These are phyloP conservation scores for Rhinoderma darwinii DNA, from an alignment of 2,113 vertebrate genomes.

Conservation along the genomic window DNA sequence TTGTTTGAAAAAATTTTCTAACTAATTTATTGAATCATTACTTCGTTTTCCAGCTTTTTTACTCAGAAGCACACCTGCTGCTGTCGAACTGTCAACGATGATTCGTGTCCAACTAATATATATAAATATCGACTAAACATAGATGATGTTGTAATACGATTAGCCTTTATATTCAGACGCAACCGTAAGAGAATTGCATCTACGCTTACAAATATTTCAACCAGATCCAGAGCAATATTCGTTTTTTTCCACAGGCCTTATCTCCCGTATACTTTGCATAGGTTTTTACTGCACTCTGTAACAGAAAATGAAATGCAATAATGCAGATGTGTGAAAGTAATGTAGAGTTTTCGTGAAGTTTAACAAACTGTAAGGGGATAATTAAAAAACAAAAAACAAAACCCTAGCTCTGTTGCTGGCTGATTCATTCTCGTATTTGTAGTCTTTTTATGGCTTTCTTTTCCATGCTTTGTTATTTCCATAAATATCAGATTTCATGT, in stretches of 20 bases:
- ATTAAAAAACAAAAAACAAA: not conserved
- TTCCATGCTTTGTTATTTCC: constrained; percentile 59
- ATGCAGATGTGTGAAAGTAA: not conserved
- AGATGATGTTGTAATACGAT: not conserved
- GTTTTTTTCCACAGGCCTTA: not conserved
- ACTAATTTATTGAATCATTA: not conserved
- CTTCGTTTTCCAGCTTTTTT: not conserved
- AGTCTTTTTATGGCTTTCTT: constrained; percentile 8
- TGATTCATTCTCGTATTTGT: not conserved
- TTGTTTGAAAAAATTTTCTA: not conserved
- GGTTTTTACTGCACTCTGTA: not conserved
- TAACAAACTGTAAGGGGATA: not conserved
- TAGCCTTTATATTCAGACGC: not conserved
- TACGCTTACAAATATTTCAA: constrained; percentile 5
- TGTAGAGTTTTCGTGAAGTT: no score
- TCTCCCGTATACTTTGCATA: not conserved
- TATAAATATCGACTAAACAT: not conserved
- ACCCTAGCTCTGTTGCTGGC: not conserved
- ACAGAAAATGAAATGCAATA: constrained; percentile 5
- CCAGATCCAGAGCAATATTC: not conserved
- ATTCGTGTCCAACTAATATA: constrained; percentile 13
- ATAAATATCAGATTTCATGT: constrained; percentile 60
- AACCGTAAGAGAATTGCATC: not conserved
- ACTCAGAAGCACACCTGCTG: constrained; percentile 8
- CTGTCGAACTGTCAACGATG: not conserved